Evolutionary conservation across 1,140 invertebrate species (phyloP).

Genomic region (Heliconius hermathena): DNA sequence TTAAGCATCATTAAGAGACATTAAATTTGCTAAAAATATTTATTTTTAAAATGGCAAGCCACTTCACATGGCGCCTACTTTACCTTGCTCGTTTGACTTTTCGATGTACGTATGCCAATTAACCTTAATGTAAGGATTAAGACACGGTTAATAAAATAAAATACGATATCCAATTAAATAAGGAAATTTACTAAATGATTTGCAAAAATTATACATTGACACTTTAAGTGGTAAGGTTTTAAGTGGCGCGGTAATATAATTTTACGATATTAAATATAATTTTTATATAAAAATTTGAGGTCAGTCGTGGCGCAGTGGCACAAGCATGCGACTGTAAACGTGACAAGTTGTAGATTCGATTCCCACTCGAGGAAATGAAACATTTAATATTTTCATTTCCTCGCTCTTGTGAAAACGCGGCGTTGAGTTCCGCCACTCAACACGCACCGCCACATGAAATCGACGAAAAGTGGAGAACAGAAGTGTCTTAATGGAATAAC

Average conservation of each 20-base stretch:
- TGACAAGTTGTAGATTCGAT: too few relatives aligned
- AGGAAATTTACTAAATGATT: neutral
- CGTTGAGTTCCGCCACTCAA: too few relatives aligned
- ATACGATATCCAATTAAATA: neutral
- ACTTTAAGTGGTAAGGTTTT: neutral
- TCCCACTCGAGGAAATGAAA: too few relatives aligned
- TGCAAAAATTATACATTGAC: neutral
- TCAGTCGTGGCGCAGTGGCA: neutral
- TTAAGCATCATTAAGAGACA: neutral
- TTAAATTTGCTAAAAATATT: neutral
- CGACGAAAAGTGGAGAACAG: neutral
- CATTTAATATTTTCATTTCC: too few relatives aligned
- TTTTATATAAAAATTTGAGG: neutral
- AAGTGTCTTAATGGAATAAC: too few relatives aligned
- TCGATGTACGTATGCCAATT: neutral
- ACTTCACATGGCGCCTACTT: neutral
- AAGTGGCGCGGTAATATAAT: neutral
- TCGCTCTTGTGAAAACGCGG: too few relatives aligned
- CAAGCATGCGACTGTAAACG: too few relatives aligned
- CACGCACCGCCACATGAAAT: too few relatives aligned
- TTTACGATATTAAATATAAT: neutral
- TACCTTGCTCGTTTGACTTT: constrained; percentile 7
- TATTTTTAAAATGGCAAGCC: neutral
- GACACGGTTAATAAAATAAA: neutral
- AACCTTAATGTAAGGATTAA: neutral